Evolutionary conservation across 2,113 vertebrate genomes (phyloP), one percentile per base, ranked within the genome.

Genomic region (Rhinogobius similis): DNA sequence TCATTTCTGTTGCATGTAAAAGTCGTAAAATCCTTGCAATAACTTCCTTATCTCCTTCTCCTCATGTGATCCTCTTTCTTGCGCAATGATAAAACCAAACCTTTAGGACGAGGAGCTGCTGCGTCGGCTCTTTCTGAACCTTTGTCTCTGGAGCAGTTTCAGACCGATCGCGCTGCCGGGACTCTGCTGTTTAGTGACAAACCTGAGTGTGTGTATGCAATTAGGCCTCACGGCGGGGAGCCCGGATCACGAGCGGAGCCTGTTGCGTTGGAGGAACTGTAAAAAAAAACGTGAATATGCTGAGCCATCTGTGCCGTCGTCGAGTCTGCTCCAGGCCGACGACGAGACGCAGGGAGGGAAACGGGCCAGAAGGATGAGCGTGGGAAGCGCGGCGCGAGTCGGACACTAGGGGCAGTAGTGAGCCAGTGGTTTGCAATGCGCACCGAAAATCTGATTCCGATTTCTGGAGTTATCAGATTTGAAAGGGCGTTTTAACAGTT

Each of bases 231-330:
- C 75, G 18, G 50, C 0, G 18, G 76, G 81, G 20, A 62, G 65
- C 41, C 62, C 44, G 53, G 69, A 66, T 75, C 65, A 59, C 72
- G 32, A 68, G 46, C 9, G 1, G 67, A 48, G 70, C 76, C 72
- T 78, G 79, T 73, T 76, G 75, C 63, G 76, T 73, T 32, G 38
- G 13, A 53, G 74, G 56, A 63, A 36, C 36, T 58, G 55, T 58
- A 29, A 27, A 44, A 0, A 27, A 63, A 77, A 66, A 32, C 76
- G 23, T n/a, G 71, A 91, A 86, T 85, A 77, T 84, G 76, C 84
- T 86, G 85, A 85, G 73, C 82, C 77, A 82, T 82, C 86, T 88
- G 86, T 77, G 41, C 67, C 0, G 32, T 79, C 48, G n/a, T 78
- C 46, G n/a, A 66, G 74, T 65, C 63, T 58, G 65, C 32, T 36